These are phyloP conservation scores for Paramormyrops hopkinsi DNA, from an alignment of 2,797 vertebrate genomes.

Conservation along the genomic window DNA sequence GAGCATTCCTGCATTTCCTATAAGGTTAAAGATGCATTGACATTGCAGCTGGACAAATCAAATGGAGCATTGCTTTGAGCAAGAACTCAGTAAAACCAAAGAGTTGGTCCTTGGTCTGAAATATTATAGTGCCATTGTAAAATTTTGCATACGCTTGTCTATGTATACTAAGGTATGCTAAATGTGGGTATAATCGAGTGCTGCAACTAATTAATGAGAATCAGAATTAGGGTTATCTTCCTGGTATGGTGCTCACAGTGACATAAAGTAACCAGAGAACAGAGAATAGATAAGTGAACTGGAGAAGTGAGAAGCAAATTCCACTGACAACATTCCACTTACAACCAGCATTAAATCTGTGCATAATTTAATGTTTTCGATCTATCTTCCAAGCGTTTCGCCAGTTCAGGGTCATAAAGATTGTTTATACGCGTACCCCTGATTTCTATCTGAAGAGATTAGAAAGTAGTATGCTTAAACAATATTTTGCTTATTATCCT, in stretches of 20 bases:
- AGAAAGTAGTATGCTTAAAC: neutral
- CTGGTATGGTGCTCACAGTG: neutral
- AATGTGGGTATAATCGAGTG: neutral
- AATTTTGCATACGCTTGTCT: neutral
- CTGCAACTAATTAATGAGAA: neutral
- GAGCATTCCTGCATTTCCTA: conserved; percentile 10
- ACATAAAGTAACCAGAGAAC: neutral
- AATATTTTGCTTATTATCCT: neutral
- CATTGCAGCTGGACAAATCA: neutral
- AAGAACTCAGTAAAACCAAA: neutral
- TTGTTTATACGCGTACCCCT: neutral
- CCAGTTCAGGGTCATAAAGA: neutral
- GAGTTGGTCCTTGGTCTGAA: neutral
- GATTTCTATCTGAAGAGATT: neutral
- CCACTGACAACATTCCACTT: neutral
- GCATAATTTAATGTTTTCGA: neutral
- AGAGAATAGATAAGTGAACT: neutral
- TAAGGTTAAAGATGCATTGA: neutral
- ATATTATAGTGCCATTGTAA: neutral
- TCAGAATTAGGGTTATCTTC: neutral
- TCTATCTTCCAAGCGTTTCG: neutral
- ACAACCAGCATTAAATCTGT: neutral
- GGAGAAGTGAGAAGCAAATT: neutral
- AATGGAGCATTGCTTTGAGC: neutral
- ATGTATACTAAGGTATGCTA: neutral